These are phyloP conservation scores for Machaerirhynchus nigripectus DNA, from an alignment of 2,113 vertebrate genomes.

Conservation along the genomic window DNA sequence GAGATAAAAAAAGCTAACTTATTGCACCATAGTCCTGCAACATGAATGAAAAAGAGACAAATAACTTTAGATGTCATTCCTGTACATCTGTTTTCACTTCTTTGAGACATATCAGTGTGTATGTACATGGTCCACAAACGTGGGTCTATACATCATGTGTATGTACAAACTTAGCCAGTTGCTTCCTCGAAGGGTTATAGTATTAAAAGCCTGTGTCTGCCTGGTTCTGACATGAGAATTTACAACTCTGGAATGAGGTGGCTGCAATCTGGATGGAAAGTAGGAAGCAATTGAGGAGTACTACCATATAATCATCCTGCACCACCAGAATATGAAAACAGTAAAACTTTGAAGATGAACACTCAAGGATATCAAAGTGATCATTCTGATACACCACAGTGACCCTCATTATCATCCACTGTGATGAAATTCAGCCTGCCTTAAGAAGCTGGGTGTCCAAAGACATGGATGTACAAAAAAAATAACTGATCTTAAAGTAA, in stretches of 20 bases:
- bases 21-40: neutral
- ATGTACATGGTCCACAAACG: neutral
- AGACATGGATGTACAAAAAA: neutral
- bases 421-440: neutral
- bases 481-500: neutral
- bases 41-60: neutral
- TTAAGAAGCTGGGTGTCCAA: neutral
- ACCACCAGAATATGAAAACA: neutral
- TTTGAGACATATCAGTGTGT: neutral
- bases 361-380: neutral
- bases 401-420: neutral
- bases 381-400: neutral
- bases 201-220: neutral
- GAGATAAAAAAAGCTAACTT: neutral
- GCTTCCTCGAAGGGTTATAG: neutral
- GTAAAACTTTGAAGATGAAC: neutral
- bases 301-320: neutral
- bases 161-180: neutral
- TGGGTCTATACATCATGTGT: fast-evolving
- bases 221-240: neutral
- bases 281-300: neutral
- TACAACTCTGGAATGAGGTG: neutral
- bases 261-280: neutral
- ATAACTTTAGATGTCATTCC: neutral
- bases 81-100: neutral